These are phyloP conservation scores for Anser cygnoides DNA, from an alignment of 2,113 vertebrate species.

Conservation along the genomic window DNA sequence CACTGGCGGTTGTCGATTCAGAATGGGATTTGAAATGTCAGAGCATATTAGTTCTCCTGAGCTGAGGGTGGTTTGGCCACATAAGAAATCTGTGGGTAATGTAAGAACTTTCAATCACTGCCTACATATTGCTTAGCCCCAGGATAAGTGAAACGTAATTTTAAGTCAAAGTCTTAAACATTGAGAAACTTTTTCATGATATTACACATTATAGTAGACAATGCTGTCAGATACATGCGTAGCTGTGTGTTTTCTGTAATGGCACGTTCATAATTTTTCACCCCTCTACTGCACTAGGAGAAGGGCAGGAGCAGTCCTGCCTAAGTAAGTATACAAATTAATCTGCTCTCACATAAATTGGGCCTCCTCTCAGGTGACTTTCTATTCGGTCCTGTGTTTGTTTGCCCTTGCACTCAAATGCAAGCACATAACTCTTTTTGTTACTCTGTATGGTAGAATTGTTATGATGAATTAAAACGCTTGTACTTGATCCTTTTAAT, in stretches of 20 bases:
- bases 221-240: not conserved
- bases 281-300: not conserved
- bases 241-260: not conserved
- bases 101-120: conserved; percentile 45
- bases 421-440: not conserved
- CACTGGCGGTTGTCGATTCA: conserved; percentile 28
- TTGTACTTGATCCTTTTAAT: not conserved
- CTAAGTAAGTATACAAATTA: not conserved
- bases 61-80: not conserved
- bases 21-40: conserved; percentile 44
- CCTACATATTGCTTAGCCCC: conserved; percentile 4
- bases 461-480: not conserved
- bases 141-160: not conserved
- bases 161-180: not conserved
- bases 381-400: not conserved
- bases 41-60: not conserved
- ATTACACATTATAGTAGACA: not conserved
- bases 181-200: not conserved
- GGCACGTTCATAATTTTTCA: not conserved
- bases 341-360: not conserved
- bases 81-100: not conserved
- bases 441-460: not conserved
- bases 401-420: not conserved
- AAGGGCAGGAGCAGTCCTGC: not conserved
- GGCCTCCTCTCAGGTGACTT: not conserved